Base-by-base conservation (phyloP, 2,797 vertebrate species). In the Channallabes apus region DNA sequence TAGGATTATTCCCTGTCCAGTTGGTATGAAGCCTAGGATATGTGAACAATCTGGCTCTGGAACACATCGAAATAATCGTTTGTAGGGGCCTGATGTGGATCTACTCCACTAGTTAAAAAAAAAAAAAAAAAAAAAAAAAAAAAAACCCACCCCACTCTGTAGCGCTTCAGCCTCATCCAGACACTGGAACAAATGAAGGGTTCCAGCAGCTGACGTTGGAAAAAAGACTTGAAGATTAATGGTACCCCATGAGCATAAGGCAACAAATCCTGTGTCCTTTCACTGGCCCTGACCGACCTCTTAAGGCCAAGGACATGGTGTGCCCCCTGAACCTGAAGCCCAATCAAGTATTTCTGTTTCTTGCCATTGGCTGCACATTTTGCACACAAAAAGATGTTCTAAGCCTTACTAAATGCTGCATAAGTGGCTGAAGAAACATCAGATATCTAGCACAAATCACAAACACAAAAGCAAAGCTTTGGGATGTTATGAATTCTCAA, bases 171-270 rank as follows among this genome's bases (percentile, higher is more conserved):
- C 75, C n/a, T 83, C 56, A 65, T 75, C 51, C 75, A 88, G 84
- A 86, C 84, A 78, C 79, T 86, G 71, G 58, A 90, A 88, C 84
- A 88, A 86, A 87, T 83, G 20, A 82, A 85, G 75, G 72, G 67
- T 84, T 90, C 86, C 84, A 88, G 71, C 80, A 82, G 71, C 86
- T 88, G 87, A 87, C 84, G 83, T 38, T 35, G 73, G 51, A 62
- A 82, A 84, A 87, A 87, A 83, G 61, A 76, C 73, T 73, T 73
- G 59, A 85, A 86, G 59, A 88, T 79, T 76, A 85, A 58, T 72
- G 83, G 68, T 81, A 84, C 82, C 83, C 71, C 82, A 80, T 87
- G 75, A 88, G 80, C 86, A 51, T 41, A 77, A 80, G 38, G 72
- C 32, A 72, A 83, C 82, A 67, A 80, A 68, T 67, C 5, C 46